These are phyloP conservation scores for Neocloeon triangulifer DNA, from an alignment of 1,140 invertebrate genomes.

Conservation along the genomic window DNA sequence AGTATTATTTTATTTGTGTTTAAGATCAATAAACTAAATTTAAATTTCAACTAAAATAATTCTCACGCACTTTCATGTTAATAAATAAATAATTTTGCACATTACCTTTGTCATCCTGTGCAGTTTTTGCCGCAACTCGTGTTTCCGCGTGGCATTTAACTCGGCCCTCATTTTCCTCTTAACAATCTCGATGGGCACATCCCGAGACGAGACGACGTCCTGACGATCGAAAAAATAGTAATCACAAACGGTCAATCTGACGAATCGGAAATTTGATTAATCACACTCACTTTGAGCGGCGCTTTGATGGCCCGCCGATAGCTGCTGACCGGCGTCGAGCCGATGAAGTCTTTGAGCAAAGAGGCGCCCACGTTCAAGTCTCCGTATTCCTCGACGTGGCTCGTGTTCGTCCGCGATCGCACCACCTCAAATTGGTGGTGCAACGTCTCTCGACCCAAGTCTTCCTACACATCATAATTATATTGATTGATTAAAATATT, in stretches of 20 bases:
- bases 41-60: too few relatives aligned
- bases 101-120: conserved; percentile 8
- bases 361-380: conserved; percentile 19
- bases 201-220: conserved; percentile 17
- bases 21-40: too few relatives aligned
- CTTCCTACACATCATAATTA: conserved; percentile 18
- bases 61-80: too few relatives aligned
- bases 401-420: conserved; percentile 30
- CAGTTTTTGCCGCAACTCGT: conserved; percentile 5
- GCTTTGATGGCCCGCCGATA: conserved; percentile 1
- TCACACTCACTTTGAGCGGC: conserved; percentile 2
- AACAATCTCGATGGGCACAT: conserved; percentile 18
- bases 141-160: conserved; percentile 4
- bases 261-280: neutral
- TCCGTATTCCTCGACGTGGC: conserved; percentile 34
- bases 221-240: conserved; percentile 9
- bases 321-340: conserved; percentile 8
- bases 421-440: conserved; percentile 30
- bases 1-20: too few relatives aligned
- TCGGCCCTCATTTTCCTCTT: conserved; percentile 11
- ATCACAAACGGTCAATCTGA: conserved; percentile 1
- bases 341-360: conserved; percentile 20
- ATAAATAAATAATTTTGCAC: neutral
- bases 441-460: conserved; percentile 25
- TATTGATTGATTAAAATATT: neutral